These are phyloP conservation scores for Drosophila dunni DNA, from an alignment of 1,140 invertebrate species.

Conservation along the genomic window DNA sequence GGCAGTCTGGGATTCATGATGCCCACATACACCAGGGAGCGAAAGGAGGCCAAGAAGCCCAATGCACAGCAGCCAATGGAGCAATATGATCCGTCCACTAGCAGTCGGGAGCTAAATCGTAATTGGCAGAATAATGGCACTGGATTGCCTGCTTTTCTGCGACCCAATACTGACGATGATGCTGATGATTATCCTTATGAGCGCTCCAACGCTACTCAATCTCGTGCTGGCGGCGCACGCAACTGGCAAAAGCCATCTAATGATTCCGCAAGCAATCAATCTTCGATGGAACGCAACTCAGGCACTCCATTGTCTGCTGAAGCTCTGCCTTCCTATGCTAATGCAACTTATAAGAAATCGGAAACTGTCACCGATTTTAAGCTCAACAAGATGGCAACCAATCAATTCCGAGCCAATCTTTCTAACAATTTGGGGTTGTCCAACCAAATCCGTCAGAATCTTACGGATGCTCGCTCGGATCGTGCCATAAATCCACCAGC, in stretches of 20 bases:
- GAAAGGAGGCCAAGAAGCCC: conserved; percentile 84
- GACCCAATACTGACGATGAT: conserved; percentile 76
- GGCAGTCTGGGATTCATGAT: conserved; percentile 85
- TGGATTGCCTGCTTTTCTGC: conserved; percentile 89
- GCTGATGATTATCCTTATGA: neutral
- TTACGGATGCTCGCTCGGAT: conserved; percentile 89
- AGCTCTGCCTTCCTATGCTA: neutral
- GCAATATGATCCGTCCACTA: conserved; percentile 89
- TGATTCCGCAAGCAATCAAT: too few relatives aligned
- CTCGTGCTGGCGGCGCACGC: neutral
- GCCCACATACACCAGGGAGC: conserved; percentile 84
- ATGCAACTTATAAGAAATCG: neutral
- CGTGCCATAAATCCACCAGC: conserved; percentile 81
- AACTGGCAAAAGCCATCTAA: conserved; percentile 47
- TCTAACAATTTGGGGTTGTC: too few relatives aligned
- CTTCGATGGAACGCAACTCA: too few relatives aligned
- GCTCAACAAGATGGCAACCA: conserved; percentile 94
- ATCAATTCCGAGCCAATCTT: conserved; percentile 66
- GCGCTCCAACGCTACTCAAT: neutral
- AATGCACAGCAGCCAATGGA: conserved; percentile 86
- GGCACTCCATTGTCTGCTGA: neutral
- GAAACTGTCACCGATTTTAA: conserved; percentile 88
- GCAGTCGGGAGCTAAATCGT: conserved; percentile 93
- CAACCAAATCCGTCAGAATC: conserved; percentile 89
- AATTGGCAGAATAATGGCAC: conserved; percentile 96